These are phyloP conservation scores for Bufo gargarizans DNA, from an alignment of 2,113 vertebrate species.

Conservation along the genomic window DNA sequence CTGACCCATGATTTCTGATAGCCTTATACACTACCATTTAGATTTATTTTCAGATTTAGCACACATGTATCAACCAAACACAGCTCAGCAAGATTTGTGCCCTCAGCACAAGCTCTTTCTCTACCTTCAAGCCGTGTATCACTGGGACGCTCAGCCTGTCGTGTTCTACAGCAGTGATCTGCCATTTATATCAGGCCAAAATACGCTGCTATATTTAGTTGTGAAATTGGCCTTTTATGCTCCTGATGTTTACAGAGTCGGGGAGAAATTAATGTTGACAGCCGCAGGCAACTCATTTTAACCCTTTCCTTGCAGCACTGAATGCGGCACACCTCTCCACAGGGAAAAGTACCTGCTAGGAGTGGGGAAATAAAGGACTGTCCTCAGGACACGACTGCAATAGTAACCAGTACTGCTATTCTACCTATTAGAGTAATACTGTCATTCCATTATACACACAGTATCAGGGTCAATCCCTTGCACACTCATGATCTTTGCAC, in stretches of 20 bases:
- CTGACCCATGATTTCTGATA: background rate
- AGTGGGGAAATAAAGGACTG: background rate
- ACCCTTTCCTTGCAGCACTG: conserved; percentile 26
- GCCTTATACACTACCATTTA: background rate
- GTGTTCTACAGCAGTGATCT: conserved; percentile 58
- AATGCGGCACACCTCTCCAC: background rate
- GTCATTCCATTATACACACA: too few species aligned
- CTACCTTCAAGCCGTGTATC: conserved; percentile 17
- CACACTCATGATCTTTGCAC: too few species aligned
- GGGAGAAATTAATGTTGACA: conserved; percentile 58
- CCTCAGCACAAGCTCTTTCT: background rate
- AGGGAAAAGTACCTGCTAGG: background rate
- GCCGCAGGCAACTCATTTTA: conserved; percentile 42
- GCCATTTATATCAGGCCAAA: conserved; percentile 58
- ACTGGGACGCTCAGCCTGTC: conserved; percentile 50
- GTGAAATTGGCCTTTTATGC: conserved; percentile 60
- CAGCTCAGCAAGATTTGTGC: background rate
- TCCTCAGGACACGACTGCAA: background rate
- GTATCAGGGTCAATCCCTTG: too few species aligned
- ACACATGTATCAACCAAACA: background rate
- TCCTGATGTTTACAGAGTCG: conserved; percentile 58
- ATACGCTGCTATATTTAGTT: conserved; percentile 59
- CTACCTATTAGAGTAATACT: too few species aligned
- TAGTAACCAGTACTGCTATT: too few species aligned
- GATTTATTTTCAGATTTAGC: background rate